These are phyloP conservation scores for Corythornis madagascariensis DNA, from an alignment of 2,113 vertebrate genomes.

Conservation along the genomic window DNA sequence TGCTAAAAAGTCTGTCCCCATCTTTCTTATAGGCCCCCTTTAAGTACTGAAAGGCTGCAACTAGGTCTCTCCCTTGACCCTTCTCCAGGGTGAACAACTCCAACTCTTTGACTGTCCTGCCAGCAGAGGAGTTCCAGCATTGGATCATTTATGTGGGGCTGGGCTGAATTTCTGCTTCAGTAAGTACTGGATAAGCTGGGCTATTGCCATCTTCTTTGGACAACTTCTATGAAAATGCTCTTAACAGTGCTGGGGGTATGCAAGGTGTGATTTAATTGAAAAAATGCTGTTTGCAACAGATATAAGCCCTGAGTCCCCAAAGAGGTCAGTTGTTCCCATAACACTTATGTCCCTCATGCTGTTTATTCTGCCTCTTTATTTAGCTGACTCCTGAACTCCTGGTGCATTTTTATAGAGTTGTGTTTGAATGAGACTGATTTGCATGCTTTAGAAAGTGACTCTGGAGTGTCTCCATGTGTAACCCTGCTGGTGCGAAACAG, in stretches of 20 bases:
- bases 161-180: neutral
- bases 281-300: neutral
- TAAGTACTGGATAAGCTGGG: neutral
- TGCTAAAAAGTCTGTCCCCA: neutral
- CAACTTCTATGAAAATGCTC: neutral
- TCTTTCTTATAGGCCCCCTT: neutral
- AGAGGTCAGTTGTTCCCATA: neutral
- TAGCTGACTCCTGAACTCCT: neutral
- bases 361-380: neutral
- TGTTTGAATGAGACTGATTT: neutral
- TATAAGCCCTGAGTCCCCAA: neutral
- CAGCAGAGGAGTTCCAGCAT: neutral
- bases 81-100: neutral
- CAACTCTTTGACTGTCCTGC: neutral
- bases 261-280: neutral
- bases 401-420: neutral
- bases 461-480: neutral
- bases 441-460: neutral
- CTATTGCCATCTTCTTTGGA: neutral
- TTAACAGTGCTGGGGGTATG: neutral
- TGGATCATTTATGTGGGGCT: neutral
- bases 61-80: neutral
- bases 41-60: neutral
- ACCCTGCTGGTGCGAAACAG: neutral
- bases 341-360: neutral